A percentile compares a stretch with the other conserved stretches of the same genome.
phyloP scores from a whole-genome alignment of 2,113 vertebrate species.

The Ceyx margarethae region DNA sequence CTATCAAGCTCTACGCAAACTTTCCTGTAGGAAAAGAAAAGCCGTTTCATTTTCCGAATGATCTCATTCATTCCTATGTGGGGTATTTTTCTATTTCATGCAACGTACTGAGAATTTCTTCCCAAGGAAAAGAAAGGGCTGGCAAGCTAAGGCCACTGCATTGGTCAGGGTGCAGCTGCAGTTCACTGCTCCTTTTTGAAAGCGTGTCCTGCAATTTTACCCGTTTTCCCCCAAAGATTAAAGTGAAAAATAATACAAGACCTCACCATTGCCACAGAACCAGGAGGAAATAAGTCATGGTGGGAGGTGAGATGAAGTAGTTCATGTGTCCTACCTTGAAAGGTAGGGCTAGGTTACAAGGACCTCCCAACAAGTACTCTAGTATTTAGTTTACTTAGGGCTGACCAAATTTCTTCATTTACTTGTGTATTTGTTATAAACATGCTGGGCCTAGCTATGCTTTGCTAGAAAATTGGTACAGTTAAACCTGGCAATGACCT shows the following conservation, averaged over 20 bases:
- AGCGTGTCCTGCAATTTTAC: slow-evolving; percentile 17
- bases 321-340: neutral
- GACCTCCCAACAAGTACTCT: neutral
- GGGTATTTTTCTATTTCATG: neutral
- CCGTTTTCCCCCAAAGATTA: neutral
- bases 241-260: neutral
- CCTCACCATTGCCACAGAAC: neutral
- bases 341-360: neutral
- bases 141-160: neutral
- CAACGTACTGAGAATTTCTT: neutral
- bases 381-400: neutral
- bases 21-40: neutral
- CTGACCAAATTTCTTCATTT: neutral
- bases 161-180: neutral
- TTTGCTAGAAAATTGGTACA: neutral
- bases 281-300: neutral
- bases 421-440: neutral
- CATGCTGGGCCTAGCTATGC: neutral
- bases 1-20: neutral
- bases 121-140: neutral
- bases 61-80: neutral
- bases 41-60: neutral
- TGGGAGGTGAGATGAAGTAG: neutral
- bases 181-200: slow-evolving; percentile 26
- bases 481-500: neutral